Evolutionary conservation across 2,113 vertebrate species (phyloP).

Genomic region (Syrmaticus mikado): DNA sequence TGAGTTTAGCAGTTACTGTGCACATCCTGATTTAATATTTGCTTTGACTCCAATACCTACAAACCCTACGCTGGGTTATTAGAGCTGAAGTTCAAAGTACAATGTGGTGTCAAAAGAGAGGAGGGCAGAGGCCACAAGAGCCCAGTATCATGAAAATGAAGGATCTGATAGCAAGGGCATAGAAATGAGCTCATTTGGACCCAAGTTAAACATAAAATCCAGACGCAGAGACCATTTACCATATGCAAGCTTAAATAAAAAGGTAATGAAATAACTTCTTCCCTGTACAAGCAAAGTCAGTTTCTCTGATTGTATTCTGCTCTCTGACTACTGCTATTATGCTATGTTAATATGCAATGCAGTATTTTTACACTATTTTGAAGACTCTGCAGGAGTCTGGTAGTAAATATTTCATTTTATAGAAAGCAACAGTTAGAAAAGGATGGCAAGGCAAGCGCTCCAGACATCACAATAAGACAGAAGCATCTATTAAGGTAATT

Average conservation of each 20-base stretch:
- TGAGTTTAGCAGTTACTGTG: conserved; percentile 37
- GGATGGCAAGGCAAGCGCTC: neutral
- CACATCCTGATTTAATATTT: neutral
- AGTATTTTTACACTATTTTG: neutral
- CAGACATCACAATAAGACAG: neutral
- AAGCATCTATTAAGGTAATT: conserved; percentile 15
- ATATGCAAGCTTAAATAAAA: conserved; percentile 2
- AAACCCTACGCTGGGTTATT: neutral
- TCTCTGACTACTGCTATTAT: neutral
- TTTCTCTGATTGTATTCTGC: neutral
- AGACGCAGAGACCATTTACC: neutral
- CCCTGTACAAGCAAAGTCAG: neutral
- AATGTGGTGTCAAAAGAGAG: neutral
- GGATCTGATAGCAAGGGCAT: neutral
- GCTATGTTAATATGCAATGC: neutral
- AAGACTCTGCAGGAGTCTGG: neutral
- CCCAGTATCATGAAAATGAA: neutral
- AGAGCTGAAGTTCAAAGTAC: neutral
- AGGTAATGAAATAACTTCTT: neutral
- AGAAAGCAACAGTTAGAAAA: neutral
- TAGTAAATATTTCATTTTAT: conserved; percentile 26
- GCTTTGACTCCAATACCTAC: conserved; percentile 13
- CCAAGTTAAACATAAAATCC: neutral
- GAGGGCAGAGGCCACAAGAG: neutral
- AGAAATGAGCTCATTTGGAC: neutral